Conservation (phyloP, 2,888 invertebrate genomes). For the Limulus polyphemus region DNA sequence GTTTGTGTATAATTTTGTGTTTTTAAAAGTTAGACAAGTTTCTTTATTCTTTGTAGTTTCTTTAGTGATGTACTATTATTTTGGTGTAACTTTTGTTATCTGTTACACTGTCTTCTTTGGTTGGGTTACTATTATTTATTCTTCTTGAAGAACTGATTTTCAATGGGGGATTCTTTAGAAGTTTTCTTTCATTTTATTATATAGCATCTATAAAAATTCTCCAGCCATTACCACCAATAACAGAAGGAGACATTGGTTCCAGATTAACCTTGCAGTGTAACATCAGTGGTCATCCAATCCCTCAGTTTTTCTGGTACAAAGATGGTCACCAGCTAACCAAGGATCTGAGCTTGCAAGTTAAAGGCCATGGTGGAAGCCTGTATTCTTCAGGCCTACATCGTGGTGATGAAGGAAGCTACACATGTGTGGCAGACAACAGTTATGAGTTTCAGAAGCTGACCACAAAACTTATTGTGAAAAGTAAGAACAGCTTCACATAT, state of each 20-base stretch:
- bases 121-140: too few species aligned
- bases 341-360: slow-evolving; percentile 10
- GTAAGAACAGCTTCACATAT: slow-evolving; percentile 4
- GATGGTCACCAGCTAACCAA: slow-evolving; percentile 9
- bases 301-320: slow-evolving; percentile 15
- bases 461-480: slow-evolving; percentile 14
- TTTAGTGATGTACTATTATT: too few species aligned
- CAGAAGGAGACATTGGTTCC: slow-evolving; percentile 17
- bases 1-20: too few species aligned
- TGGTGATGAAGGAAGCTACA: slow-evolving; percentile 21
- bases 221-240: slow-evolving; percentile 10
- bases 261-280: slow-evolving; percentile 16
- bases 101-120: too few species aligned
- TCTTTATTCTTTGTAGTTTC: too few species aligned
- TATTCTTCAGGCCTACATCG: slow-evolving; percentile 8
- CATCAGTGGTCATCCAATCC: slow-evolving; percentile 10
- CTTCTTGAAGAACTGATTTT: too few species aligned
- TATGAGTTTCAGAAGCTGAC: slow-evolving; percentile 12
- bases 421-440: slow-evolving; percentile 14
- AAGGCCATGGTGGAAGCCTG: slow-evolving; percentile 5
- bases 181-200: slow-evolving; percentile 1
- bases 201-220: slow-evolving; percentile 10
- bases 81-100: too few species aligned
- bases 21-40: too few species aligned
- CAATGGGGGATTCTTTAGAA: too few species aligned